Evolutionary conservation across 2,888 invertebrate species (phyloP), one percentile per base, ranked within the genome.

Genomic region (Eledona agricola): DNA sequence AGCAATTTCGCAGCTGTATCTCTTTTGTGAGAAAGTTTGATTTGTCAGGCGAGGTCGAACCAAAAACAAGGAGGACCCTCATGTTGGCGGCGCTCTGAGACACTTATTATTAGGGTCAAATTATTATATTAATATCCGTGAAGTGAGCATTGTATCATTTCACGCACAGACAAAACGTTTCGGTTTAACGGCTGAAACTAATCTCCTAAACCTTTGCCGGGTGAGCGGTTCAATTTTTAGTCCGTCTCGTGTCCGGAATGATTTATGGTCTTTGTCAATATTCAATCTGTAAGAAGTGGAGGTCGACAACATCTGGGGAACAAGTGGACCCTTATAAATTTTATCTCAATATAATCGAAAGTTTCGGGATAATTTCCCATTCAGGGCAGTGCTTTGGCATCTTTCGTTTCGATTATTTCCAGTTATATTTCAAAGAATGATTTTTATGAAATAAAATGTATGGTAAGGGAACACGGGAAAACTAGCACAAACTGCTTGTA

Each of bases 231-330:
- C n/a, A 37, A 37, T 37, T 37, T 37, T 37, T 37, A 37, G 23
- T 37, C 22, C 23, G 37, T 37, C 20, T 12, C 23, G 6, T 37
- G 37, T 37, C 22, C n/a, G 13, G 23, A 37, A 37, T 37, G 37
- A 37, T 37, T 23, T 37, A 37, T 37, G 10, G 37, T 9, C 6
- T 37, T 23, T 23, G 37, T 37, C 37, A 37, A 37, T 37, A 37
- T 37, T 37, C 37, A 22, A 37, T 23, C 23, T 37, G 37, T 37
- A 37, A 26, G 10, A n/a, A n/a, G 31, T 31, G 10, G 25, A 37
- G 23, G 15, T 23, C 23, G 12, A 25, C 9, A 37, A 23, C 37
- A 37, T 13, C 23, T 22, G 35, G 12, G 7, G 12, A n/a, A 37
- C 37, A 37, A 35, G 22, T 37, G 13, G 15, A 23, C 15, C 23